Percentiles rank a stretch among this genome's conserved stretches.
Conservation (phyloP, 2,113 vertebrate genomes). For the Phrynosoma platyrhinos region DNA sequence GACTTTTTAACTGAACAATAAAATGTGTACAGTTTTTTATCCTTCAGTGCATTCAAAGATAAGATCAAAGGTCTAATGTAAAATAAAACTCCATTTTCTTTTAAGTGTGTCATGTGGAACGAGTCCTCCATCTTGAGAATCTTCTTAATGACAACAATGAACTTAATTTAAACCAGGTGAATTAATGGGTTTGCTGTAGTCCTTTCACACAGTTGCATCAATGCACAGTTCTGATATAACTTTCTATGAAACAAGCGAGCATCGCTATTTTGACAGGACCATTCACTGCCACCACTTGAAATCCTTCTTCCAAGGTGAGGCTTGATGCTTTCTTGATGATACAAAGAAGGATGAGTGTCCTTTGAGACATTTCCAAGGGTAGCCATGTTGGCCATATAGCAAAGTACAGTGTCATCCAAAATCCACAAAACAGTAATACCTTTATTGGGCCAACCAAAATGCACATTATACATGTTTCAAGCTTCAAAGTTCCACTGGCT, state of each 20-base stretch:
- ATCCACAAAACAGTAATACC: too few relatives aligned
- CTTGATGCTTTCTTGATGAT: background rate
- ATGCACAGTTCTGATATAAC: background rate
- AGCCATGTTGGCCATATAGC: too few relatives aligned
- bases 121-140: background rate
- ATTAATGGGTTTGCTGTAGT: background rate
- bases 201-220: background rate
- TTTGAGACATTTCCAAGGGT: too few relatives aligned
- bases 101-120: background rate
- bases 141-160: background rate
- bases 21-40: constrained; percentile 34
- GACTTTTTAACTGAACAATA: background rate
- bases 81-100: constrained; percentile 13
- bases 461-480: too few relatives aligned
- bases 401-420: too few relatives aligned
- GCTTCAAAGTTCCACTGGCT: too few relatives aligned
- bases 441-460: too few relatives aligned
- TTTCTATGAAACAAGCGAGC: background rate
- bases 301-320: background rate
- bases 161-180: background rate
- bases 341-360: background rate
- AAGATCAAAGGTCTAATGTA: constrained; percentile 26
- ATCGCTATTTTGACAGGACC: background rate
- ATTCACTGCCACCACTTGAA: background rate
- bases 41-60: constrained; percentile 29